These are phyloP conservation scores for Trididemnum miniatum DNA, from an alignment of 23 tunicate genomes.

Conservation along the genomic window DNA sequence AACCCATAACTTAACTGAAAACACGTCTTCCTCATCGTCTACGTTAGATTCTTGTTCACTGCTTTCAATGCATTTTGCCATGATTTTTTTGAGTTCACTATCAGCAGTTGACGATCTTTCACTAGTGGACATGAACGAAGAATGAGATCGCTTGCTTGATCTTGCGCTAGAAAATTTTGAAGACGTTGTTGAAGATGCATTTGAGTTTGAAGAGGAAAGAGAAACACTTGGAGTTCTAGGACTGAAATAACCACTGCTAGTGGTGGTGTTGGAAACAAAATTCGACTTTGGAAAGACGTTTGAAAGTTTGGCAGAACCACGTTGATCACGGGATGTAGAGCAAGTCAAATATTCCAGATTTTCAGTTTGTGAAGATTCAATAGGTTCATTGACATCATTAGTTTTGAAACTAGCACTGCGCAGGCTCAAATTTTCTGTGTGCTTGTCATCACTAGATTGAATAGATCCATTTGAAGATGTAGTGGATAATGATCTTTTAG, in stretches of 20 bases:
- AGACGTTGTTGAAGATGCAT: slow-evolving; percentile 61
- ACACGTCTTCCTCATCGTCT: slow-evolving; percentile 40
- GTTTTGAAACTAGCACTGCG: background rate
- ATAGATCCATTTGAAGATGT: background rate
- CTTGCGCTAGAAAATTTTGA: no score
- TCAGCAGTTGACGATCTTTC: background rate
- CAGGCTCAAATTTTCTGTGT: background rate
- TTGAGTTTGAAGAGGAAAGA: slow-evolving; percentile 73
- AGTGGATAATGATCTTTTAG: background rate
- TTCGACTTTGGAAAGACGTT: background rate
- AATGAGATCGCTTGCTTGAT: background rate
- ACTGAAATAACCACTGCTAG: slow-evolving; percentile 77
- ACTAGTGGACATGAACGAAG: background rate
- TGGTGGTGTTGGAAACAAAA: background rate
- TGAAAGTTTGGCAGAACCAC: background rate
- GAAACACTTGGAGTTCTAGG: slow-evolving; percentile 59
- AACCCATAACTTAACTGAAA: slow-evolving; percentile 45
- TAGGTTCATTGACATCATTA: background rate
- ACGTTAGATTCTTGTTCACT: background rate
- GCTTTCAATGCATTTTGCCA: background rate
- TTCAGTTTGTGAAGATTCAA: background rate
- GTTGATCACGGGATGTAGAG: background rate
- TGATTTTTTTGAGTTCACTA: background rate
- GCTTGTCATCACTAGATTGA: background rate
- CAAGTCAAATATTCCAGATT: background rate